A percentile compares a stretch with the other conserved stretches of the same genome.
Conservation (phyloP, 2,888 invertebrate genomes). For the Lottia gigantea region DNA sequence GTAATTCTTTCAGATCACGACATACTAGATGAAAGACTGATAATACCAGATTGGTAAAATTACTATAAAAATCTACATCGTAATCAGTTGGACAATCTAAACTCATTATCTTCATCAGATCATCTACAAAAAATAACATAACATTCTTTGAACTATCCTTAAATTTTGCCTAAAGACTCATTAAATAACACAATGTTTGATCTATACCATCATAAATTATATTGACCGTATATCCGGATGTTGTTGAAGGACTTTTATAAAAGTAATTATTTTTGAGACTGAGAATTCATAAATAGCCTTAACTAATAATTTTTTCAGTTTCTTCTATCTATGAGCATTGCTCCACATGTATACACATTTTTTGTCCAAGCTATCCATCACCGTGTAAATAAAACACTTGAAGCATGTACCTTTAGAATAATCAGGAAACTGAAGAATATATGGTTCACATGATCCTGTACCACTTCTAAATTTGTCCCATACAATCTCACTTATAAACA, state of each 20-base stretch:
- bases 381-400: too few relatives aligned
- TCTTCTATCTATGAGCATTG: too few relatives aligned
- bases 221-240: too few relatives aligned
- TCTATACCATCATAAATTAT: too few relatives aligned
- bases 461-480: constrained; percentile 84
- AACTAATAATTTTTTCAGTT: too few relatives aligned
- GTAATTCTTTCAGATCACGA: constrained; percentile 85
- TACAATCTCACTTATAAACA: constrained; percentile 82
- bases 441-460: constrained; percentile 78
- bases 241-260: too few relatives aligned
- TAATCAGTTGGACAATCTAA: constrained; percentile 59
- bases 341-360: too few relatives aligned
- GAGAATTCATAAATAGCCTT: too few relatives aligned
- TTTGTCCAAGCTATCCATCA: too few relatives aligned
- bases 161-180: too few relatives aligned
- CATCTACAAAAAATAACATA: constrained; percentile 71
- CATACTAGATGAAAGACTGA: constrained; percentile 87
- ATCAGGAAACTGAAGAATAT: constrained; percentile 82
- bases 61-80: constrained; percentile 75
- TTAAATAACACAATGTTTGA: too few relatives aligned
- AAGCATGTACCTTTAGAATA: constrained; percentile 76
- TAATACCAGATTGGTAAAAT: constrained; percentile 84
- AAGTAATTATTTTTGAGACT: too few relatives aligned
- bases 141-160: not conserved
- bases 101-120: constrained; percentile 68